phyloP scores from a whole-genome alignment of 2,797 vertebrate species.

The Coracias cyanogaster region DNA sequence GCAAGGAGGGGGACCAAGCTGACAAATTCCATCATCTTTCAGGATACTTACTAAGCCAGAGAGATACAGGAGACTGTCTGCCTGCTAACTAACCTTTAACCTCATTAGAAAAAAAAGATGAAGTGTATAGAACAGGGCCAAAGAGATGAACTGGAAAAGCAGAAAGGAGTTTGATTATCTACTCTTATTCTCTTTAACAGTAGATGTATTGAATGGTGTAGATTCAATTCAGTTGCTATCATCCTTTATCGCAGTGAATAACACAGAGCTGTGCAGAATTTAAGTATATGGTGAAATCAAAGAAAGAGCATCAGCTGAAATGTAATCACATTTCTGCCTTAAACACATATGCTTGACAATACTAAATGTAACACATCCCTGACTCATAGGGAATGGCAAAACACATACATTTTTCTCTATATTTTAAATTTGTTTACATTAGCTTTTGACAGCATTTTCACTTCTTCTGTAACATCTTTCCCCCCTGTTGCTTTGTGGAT shows the following conservation, averaged over 20 bases:
- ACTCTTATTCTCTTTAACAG: neutral
- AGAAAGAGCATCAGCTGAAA: conserved; percentile 27
- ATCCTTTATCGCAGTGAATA: neutral
- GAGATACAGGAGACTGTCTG: neutral
- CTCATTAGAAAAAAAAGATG: neutral
- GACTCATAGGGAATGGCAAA: conserved; percentile 30
- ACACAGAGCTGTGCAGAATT: neutral
- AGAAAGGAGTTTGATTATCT: neutral
- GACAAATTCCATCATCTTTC: neutral
- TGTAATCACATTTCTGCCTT: neutral
- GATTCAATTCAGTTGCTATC: neutral
- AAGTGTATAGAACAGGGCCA: neutral
- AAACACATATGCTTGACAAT: conserved; percentile 34
- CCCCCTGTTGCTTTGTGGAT: neutral
- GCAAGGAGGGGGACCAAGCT: neutral
- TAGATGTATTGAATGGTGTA: neutral
- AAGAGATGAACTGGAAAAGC: neutral
- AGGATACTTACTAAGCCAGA: neutral
- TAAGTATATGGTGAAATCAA: conserved; percentile 6
- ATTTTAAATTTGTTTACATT: conserved; percentile 41
- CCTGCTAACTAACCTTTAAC: neutral
- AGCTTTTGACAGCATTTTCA: conserved; percentile 24
- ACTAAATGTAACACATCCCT: neutral
- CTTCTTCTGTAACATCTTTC: neutral
- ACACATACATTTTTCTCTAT: neutral